These are phyloP conservation scores for Corythornis madagascariensis DNA, from an alignment of 2,113 vertebrate genomes.

Conservation along the genomic window DNA sequence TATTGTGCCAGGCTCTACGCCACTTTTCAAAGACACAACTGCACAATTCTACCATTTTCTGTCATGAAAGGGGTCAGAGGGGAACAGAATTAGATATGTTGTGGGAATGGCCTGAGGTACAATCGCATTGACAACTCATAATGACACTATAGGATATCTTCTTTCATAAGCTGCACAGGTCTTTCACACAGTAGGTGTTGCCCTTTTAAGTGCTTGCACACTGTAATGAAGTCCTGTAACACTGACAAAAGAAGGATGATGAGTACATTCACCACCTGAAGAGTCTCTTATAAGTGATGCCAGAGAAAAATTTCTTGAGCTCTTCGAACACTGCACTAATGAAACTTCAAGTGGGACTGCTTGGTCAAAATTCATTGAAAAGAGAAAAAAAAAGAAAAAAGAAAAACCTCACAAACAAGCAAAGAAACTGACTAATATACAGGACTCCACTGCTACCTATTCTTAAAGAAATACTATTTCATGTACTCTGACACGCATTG, in stretches of 20 bases:
- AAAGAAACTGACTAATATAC: neutral
- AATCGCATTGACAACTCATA: slow-evolving; percentile 2
- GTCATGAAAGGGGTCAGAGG: slow-evolving; percentile 28
- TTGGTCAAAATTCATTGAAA: neutral
- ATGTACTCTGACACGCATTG: no score
- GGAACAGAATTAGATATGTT: slow-evolving; percentile 44
- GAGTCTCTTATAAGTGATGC: neutral
- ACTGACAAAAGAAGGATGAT: slow-evolving; percentile 39
- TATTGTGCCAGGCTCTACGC: neutral
- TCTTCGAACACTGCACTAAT: neutral
- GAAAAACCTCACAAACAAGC: neutral
- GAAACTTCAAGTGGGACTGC: neutral
- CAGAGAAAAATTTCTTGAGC: neutral
- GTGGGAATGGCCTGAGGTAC: slow-evolving; percentile 45
- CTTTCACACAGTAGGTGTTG: neutral
- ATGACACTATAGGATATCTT: neutral
- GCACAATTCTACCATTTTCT: slow-evolving; percentile 25
- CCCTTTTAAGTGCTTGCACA: slow-evolving; percentile 5
- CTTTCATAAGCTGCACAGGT: neutral
- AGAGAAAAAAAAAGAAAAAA: neutral
- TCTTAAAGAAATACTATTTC: neutral
- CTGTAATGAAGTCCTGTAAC: slow-evolving; percentile 25
- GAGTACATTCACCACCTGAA: slow-evolving; percentile 37
- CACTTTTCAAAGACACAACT: slow-evolving; percentile 38
- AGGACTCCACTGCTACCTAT: neutral